Evolutionary conservation across 1,140 invertebrate species (phyloP).

Genomic region (Heliconius hermathena): DNA sequence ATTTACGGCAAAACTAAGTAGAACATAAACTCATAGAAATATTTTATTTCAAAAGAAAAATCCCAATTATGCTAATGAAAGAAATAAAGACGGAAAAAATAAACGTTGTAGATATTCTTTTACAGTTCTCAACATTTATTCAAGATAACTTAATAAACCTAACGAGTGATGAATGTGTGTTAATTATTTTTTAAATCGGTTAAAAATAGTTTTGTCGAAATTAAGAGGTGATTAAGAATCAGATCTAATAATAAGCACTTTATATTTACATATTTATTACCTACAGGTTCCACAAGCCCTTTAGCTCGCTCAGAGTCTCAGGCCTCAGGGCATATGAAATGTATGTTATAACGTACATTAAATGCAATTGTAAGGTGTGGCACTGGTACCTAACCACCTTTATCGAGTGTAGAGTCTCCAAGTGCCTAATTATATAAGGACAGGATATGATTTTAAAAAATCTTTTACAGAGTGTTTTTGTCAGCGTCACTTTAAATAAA

Average conservation of each 20-base stretch:
- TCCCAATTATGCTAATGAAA: background rate
- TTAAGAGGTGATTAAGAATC: background rate
- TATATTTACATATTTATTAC: background rate
- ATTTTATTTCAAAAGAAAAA: background rate
- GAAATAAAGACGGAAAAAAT: background rate
- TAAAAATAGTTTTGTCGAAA: no score
- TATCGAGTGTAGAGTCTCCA: background rate
- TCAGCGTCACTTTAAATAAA: no score
- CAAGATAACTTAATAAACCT: no score
- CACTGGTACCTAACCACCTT: background rate
- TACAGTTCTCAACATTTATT: no score
- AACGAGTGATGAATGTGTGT: no score
- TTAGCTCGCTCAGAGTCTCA: background rate
- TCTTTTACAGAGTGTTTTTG: no score
- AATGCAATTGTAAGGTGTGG: constrained; percentile 27
- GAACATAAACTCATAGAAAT: background rate
- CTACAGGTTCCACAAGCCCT: background rate
- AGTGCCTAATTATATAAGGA: background rate
- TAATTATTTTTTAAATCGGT: no score
- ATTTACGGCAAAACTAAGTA: no score
- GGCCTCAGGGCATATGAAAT: background rate
- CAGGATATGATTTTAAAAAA: background rate
- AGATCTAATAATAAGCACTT: background rate
- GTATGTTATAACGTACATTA: constrained; percentile 14
- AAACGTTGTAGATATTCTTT: no score